Evolutionary conservation across 2,888 invertebrate species (phyloP), one percentile per base, ranked within the genome.

Genomic region (Scelioninae gen. 1): DNA sequence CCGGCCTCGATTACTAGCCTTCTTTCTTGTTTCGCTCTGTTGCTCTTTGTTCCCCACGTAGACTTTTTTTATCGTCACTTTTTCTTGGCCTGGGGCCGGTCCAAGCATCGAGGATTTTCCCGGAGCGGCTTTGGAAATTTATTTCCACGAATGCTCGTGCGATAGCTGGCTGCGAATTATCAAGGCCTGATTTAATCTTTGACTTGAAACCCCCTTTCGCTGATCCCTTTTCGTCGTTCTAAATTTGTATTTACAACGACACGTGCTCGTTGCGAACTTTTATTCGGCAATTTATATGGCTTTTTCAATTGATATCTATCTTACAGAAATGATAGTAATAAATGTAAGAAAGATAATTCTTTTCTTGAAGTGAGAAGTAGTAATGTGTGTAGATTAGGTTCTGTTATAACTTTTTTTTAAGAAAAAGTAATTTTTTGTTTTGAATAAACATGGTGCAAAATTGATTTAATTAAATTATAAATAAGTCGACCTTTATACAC

Each of bases 161-260:
- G 84, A 85, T 84, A 82, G 84, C 77, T 84, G 74, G 80, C 83
- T 77, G 71, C 76, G 82, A 86, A 86, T 87, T 86, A 84, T 83
- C 78, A 75, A 83, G 72, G 55, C 68, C 72, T 84, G 83, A 86
- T 87, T 85, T 85, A 86, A 86, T 85, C 86, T 87, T 84, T 62
- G 71, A 82, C 85, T 82, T 65, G 40, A 77, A 82, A 72, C 72
- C 56, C 51, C 10, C 43, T 6, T 13, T 10, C 51, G 32, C 4
- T 66, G 58, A 58, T 72, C 31, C n/a, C 9, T 23, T 55, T 58
- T 40, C 8, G 6, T 31, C 11, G 40, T 58, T 63, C 23, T 40
- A 53, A 51, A 77, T 43, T 68, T 77, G 29, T 56, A 43, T 55
- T 65, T 62, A 58, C 45, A 53, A 15, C 53, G 29, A 65, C 23